These are phyloP conservation scores for Meta bourneti DNA, from an alignment of 2,888 invertebrate species.

Conservation along the genomic window DNA sequence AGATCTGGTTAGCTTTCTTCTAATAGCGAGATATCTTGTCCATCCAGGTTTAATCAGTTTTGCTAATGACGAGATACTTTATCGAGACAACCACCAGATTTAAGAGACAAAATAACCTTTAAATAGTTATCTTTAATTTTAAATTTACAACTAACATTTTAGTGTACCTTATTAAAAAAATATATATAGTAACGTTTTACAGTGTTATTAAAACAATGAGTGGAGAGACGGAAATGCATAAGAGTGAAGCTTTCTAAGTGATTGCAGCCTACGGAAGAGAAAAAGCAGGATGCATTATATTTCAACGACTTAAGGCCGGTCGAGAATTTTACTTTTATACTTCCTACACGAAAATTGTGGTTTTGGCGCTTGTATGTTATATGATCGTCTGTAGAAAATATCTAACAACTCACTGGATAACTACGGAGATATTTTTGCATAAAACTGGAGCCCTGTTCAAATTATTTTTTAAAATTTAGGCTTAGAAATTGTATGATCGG, in stretches of 20 bases:
- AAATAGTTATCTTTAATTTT: too few species aligned
- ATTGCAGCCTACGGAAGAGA: neutral
- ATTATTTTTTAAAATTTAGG: neutral
- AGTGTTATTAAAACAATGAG: neutral
- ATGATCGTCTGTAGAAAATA: neutral
- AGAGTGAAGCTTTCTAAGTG: neutral
- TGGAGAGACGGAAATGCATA: neutral
- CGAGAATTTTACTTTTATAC: neutral
- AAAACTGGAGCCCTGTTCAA: too few species aligned
- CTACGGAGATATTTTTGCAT: too few species aligned
- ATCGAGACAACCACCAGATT: too few species aligned
- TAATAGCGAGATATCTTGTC: too few species aligned
- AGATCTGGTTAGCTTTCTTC: too few species aligned
- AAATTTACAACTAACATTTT: too few species aligned
- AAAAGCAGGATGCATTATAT: neutral
- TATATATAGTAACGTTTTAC: neutral
- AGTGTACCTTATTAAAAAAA: neutral
- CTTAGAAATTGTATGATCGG: neutral
- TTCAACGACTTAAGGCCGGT: neutral
- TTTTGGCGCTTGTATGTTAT: neutral
- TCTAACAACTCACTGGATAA: too few species aligned
- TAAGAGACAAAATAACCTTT: too few species aligned
- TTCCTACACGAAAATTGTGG: neutral
- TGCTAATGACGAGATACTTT: too few species aligned
- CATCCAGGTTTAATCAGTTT: too few species aligned